Base-by-base conservation (phyloP, 2,888 invertebrate species). In the Vannuccia rotundouncinata region DNA sequence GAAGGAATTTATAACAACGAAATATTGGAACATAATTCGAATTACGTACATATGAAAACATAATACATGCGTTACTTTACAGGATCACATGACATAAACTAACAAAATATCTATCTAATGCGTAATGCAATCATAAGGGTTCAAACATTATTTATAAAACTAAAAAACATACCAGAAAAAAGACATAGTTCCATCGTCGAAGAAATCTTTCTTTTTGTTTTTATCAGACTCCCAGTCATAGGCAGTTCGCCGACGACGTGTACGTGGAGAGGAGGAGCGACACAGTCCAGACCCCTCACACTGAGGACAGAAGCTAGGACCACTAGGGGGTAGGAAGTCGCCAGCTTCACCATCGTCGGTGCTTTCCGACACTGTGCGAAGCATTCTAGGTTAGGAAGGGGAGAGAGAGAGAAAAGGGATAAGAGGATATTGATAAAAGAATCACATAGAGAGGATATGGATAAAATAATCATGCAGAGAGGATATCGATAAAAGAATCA, bases 101-200 rank as follows among this genome's bases (percentile, higher is more conserved):
- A n/a, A n/a, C n/a, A n/a, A n/a, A n/a, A n/a, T n/a, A n/a, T n/a
- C n/a, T n/a, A n/a, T n/a, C n/a, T n/a, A n/a, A n/a, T n/a, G n/a
- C n/a, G n/a, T n/a, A n/a, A n/a, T n/a, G n/a, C n/a, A n/a, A n/a
- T n/a, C n/a, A n/a, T n/a, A n/a, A n/a, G n/a, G n/a, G n/a, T n/a
- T n/a, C n/a, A n/a, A n/a, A n/a, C n/a, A n/a, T n/a, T n/a, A n/a
- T n/a, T n/a, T n/a, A n/a, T n/a, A n/a, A n/a, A n/a, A n/a, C n/a
- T n/a, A n/a, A n/a, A n/a, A n/a, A n/a, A 59, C 5, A 31, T 84
- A 89, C 90, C 90, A 90, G 84, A 90, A 90, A 83, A 87, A 90
- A 13, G 89, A 87, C 85, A 88, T 87, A 17, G 90, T 90, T 28
- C 90, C 90, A 86, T 90, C 90, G 85, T 90, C 90, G 82, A 81